Percentiles rank a stretch among this genome's conserved stretches.
phyloP scores from a whole-genome alignment of 2,888 invertebrate species.

The Hemicrepidius hirtus region DNA sequence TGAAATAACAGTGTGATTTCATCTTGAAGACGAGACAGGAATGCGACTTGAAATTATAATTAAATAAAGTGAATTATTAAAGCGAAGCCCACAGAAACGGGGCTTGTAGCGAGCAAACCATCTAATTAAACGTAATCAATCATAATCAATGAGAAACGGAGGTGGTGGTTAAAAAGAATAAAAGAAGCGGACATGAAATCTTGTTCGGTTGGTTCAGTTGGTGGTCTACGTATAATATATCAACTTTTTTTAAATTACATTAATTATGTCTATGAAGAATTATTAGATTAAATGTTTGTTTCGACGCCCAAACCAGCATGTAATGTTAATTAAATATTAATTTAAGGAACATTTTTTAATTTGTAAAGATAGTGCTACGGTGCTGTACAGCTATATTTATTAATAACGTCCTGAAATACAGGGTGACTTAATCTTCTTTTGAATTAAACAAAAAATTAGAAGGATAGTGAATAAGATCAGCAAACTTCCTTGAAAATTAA shows the following conservation, averaged over 20 bases:
- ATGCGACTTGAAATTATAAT: constrained; percentile 13
- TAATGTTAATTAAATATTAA: not conserved
- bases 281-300: constrained; percentile 10
- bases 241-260: constrained; percentile 33
- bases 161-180: constrained; percentile 28
- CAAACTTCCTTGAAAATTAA: too few species aligned
- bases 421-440: too few species aligned
- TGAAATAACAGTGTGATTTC: constrained; percentile 1
- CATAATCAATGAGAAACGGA: constrained; percentile 46
- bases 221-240: constrained; percentile 34
- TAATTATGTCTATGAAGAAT: constrained; percentile 33
- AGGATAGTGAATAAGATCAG: too few species aligned
- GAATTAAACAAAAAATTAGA: too few species aligned
- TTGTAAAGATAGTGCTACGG: too few species aligned
- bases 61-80: constrained; percentile 8
- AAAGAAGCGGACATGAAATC: constrained; percentile 19
- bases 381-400: too few species aligned
- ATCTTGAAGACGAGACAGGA: not conserved
- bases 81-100: not conserved
- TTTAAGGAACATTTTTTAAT: too few species aligned
- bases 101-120: constrained; percentile 26
- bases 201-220: constrained; percentile 1
- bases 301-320: constrained; percentile 3
- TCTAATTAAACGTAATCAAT: constrained; percentile 50
- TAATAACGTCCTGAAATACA: too few species aligned